Percentiles rank a stretch among this genome's conserved stretches.
Evolutionary conservation across 2,797 vertebrate genomes (phyloP).

Genomic region (Catamblyrhynchus diadema): DNA sequence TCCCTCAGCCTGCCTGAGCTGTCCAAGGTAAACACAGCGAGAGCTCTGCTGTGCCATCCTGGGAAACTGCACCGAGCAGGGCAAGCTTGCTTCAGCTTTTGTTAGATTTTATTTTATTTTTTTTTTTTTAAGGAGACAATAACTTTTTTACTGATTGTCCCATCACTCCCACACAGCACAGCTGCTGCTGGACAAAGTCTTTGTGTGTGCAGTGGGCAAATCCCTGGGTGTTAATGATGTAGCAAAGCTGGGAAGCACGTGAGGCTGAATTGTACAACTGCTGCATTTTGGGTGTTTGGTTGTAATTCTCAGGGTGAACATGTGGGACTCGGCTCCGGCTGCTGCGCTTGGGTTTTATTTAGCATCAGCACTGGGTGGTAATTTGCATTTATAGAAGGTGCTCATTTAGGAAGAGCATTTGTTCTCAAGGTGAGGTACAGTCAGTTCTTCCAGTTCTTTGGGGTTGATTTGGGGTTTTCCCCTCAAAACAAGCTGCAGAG

Average conservation of each 20-base stretch:
- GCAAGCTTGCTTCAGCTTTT: not conserved
- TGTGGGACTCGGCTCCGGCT: not conserved
- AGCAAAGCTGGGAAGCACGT: not conserved
- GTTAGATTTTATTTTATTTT: not conserved
- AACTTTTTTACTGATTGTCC: not conserved
- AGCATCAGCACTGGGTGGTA: not conserved
- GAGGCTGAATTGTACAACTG: not conserved
- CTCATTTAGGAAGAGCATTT: not conserved
- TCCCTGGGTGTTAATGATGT: not conserved
- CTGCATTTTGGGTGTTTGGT: not conserved
- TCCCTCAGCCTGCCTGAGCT: not conserved
- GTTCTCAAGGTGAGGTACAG: not conserved
- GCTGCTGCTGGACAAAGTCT: not conserved
- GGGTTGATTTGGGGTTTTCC: not conserved
- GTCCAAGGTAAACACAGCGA: constrained; percentile 30
- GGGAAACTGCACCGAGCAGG: not conserved
- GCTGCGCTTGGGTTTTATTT: not conserved
- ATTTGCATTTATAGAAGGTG: not conserved
- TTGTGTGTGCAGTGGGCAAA: not conserved
- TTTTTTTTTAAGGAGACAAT: not conserved
- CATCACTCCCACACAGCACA: not conserved
- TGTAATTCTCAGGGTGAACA: not conserved
- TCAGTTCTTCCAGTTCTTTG: not conserved
- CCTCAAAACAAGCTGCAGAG: not conserved
- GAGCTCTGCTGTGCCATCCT: not conserved